Evolutionary conservation across 2,888 invertebrate genomes (phyloP).

Genomic region (Mesorhabditis belari): DNA sequence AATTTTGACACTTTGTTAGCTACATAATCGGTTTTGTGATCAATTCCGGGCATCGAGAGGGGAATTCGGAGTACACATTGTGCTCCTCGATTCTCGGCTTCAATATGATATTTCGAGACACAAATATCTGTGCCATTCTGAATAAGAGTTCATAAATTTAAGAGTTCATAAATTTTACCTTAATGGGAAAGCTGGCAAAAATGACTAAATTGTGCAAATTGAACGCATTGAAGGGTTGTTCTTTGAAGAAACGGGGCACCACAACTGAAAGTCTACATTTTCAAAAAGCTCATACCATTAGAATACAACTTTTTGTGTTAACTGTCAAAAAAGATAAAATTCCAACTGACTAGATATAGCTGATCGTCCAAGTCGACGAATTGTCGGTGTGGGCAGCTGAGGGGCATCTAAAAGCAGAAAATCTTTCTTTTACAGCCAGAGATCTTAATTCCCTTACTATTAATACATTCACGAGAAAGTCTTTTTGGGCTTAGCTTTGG

Average conservation of each 20-base stretch:
- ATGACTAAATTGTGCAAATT: neutral
- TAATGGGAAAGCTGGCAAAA: neutral
- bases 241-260: neutral
- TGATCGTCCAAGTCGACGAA: neutral
- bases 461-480: too few species aligned
- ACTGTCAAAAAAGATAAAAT: neutral
- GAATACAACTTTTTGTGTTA: too few species aligned
- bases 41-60: conserved; percentile 7
- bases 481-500: too few species aligned
- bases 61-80: conserved; percentile 1
- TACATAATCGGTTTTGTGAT: conserved; percentile 8
- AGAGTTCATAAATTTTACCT: neutral
- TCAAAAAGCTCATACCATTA: too few species aligned
- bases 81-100: neutral
- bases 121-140: neutral
- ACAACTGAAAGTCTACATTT: too few species aligned
- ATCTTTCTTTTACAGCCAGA: too few species aligned
- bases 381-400: neutral
- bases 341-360: neutral
- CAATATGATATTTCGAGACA: neutral
- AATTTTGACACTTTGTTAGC: neutral
- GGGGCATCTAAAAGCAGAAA: neutral
- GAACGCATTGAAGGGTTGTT: neutral
- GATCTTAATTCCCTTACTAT: too few species aligned
- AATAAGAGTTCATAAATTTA: neutral